Base-by-base conservation (phyloP, 92 coral and sea anemone species). In the Heteractis magnifica region DNA sequence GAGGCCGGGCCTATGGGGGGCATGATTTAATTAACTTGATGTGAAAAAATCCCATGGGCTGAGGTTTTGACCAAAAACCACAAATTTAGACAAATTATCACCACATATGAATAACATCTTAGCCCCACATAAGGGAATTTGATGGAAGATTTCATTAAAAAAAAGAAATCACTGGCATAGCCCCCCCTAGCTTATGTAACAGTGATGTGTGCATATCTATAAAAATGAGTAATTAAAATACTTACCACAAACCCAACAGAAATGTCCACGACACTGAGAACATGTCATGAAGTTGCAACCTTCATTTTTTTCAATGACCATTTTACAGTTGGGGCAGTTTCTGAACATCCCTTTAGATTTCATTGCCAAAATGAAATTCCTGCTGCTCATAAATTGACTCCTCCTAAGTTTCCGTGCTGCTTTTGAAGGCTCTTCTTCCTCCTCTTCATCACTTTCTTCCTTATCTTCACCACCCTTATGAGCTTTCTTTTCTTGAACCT, bases 171-270 rank as follows among this genome's bases (percentile, higher is more conserved):
- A 1, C 44, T 2, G 3, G 44, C 44, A 1, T 34, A 26, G 26
- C 44, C 3, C 44, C 44, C 44, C 44, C 44, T 34, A 34, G 44
- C 44, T 2, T 34, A 0, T 26, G 1, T 26, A 34, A 2, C 44
- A 34, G 44, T 34, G 44, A 34, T 34, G 3, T 34, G 44, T 34
- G 3, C 44, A 34, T 34, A 34, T 1, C 44, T 34, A 34, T 34
- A 34, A 8, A 12, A 53, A 12, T 53, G 58, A 53, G 58, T 53
- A 12, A 53, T 8, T 53, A 12, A 53, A 53, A 34, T 34, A 79
- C 98, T 84, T 89, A 96, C 99, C 99, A 94, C 99, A 96, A n/a
- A 23, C 72, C 95, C 98, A 96, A 75, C 99, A 96, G 78, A 96
- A 96, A 56, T 68, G 71, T 13, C 91, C 89, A 13, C 89, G 49